phyloP scores from a whole-genome alignment of 2,888 invertebrate genomes.

The Diogma glabrata region DNA sequence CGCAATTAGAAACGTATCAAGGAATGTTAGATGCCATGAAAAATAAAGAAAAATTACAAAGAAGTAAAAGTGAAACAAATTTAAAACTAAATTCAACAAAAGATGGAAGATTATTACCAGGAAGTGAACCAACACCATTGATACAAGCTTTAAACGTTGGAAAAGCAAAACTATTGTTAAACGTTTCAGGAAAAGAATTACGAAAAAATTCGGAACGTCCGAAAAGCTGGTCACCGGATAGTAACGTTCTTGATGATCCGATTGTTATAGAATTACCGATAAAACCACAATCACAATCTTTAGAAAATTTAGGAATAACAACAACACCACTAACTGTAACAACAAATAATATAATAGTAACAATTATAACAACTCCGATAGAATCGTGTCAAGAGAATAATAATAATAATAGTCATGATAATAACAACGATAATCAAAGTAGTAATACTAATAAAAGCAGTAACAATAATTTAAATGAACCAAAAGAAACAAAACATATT shows the following conservation, averaged over 20 bases:
- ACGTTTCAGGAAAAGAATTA: constrained; percentile 8
- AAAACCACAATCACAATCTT: constrained; percentile 35
- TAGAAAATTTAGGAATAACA: constrained; percentile 32
- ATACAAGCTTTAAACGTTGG: constrained; percentile 42
- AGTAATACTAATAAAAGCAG: constrained; percentile 26
- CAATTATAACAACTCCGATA: no score
- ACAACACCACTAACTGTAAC: no score
- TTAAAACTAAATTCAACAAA: constrained; percentile 55
- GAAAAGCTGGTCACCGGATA: constrained; percentile 27
- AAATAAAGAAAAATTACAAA: constrained; percentile 82
- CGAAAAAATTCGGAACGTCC: constrained; percentile 9
- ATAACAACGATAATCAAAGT: no score
- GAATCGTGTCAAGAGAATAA: no score
- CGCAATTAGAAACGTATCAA: constrained; percentile 90
- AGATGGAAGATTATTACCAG: constrained; percentile 44
- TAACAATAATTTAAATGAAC: constrained; percentile 21
- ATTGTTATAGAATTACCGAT: constrained; percentile 25
- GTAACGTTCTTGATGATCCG: constrained; percentile 31
- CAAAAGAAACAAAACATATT: constrained; percentile 59
- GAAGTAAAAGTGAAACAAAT: constrained; percentile 89
- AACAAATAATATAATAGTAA: no score
- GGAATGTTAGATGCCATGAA: constrained; percentile 95
- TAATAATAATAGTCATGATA: no score
- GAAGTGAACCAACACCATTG: constrained; percentile 48
- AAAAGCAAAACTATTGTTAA: constrained; percentile 15